Conservation (phyloP, 2,888 invertebrate genomes). For the Hypercompe scribonia region DNA sequence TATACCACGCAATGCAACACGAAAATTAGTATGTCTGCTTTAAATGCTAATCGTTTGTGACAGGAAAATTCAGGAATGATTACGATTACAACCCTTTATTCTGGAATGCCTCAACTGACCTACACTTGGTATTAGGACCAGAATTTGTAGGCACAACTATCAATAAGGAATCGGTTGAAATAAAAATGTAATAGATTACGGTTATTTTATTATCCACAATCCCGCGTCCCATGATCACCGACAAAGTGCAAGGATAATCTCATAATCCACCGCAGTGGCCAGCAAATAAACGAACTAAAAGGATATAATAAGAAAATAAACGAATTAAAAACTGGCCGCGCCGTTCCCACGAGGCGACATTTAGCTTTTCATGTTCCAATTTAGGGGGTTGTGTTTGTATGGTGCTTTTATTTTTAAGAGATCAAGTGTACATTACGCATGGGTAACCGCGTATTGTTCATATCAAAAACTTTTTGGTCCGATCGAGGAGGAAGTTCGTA, state of each 20-base stretch:
- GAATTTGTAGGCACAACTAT: not conserved
- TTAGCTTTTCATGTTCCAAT: slow-evolving; percentile 50
- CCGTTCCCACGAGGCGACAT: slow-evolving; percentile 75
- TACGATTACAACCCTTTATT: too few relatives aligned
- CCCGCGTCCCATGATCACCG: slow-evolving; percentile 43
- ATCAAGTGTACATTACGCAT: slow-evolving; percentile 14
- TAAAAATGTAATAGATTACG: not conserved
- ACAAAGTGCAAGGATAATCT: slow-evolving; percentile 70
- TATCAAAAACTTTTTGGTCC: not conserved
- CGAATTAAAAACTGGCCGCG: slow-evolving; percentile 65
- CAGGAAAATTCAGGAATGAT: slow-evolving; percentile 4
- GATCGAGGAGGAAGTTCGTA: not conserved
- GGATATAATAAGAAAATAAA: slow-evolving; percentile 67
- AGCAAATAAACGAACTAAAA: slow-evolving; percentile 56
- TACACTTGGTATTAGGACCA: too few relatives aligned
- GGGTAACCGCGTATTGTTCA: not conserved
- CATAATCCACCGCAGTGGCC: slow-evolving; percentile 64
- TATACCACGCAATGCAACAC: not conserved
- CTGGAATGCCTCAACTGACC: too few relatives aligned
- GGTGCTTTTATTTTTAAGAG: slow-evolving; percentile 47
- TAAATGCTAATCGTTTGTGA: not conserved
- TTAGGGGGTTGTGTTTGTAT: slow-evolving; percentile 48
- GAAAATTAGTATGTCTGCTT: not conserved
- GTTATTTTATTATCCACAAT: slow-evolving; percentile 11
- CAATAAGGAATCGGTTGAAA: not conserved